Evolutionary conservation across 1,140 invertebrate species (phyloP).

Genomic region (Ruditapes philippinarum): DNA sequence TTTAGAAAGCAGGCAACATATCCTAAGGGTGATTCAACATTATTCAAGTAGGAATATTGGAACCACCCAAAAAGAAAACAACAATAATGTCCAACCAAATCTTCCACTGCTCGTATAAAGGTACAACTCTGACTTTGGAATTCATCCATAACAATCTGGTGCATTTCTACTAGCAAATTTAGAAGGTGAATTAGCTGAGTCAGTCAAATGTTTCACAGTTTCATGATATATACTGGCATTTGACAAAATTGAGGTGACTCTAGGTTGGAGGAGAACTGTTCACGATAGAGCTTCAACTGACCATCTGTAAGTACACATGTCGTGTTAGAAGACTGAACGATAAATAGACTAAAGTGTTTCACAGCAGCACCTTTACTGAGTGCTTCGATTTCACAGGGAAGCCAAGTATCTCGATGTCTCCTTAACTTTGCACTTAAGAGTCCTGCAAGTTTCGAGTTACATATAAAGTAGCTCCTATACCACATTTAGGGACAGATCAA

Average conservation of each 20-base stretch:
- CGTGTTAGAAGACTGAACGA: slow-evolving; percentile 62
- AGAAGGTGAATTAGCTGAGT: slow-evolving; percentile 48
- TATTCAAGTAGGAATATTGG: too few relatives aligned
- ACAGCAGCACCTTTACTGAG: slow-evolving; percentile 18
- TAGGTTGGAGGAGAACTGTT: slow-evolving; percentile 67
- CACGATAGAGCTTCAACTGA: slow-evolving; percentile 63
- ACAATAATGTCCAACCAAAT: too few relatives aligned
- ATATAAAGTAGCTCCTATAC: slow-evolving; percentile 65
- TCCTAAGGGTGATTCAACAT: too few relatives aligned
- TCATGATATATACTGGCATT: slow-evolving; percentile 52
- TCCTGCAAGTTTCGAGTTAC: slow-evolving; percentile 58
- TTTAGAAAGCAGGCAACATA: too few relatives aligned
- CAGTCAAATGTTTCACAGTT: slow-evolving; percentile 26
- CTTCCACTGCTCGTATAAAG: slow-evolving; percentile 37
- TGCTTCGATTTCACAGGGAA: slow-evolving; percentile 56
- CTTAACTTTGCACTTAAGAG: slow-evolving; percentile 69
- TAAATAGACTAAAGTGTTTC: slow-evolving; percentile 71
- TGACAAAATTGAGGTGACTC: slow-evolving; percentile 69
- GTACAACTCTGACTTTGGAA: slow-evolving; percentile 65
- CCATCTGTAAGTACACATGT: slow-evolving; percentile 70
- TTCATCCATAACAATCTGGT: background rate
- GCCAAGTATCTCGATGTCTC: slow-evolving; percentile 44
- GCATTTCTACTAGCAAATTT: slow-evolving; percentile 72
- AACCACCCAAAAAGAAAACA: too few relatives aligned
- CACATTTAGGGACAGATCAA: slow-evolving; percentile 38